These are phyloP conservation scores for Helleia helle DNA, from an alignment of 2,888 invertebrate genomes.

Conservation along the genomic window DNA sequence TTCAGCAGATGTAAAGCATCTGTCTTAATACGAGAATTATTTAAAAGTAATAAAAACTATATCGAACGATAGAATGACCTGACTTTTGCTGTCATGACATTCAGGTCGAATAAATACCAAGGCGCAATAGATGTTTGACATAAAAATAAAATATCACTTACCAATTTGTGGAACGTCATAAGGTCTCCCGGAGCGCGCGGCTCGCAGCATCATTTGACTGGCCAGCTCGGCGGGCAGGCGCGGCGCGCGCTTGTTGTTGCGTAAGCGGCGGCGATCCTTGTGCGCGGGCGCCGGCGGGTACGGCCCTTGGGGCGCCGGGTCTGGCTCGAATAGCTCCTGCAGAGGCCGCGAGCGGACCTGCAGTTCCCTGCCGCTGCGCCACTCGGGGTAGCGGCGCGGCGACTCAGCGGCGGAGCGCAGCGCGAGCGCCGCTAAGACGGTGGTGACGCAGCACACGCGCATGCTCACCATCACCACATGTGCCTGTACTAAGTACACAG, in stretches of 20 bases:
- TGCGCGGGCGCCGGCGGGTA: slow-evolving; percentile 37
- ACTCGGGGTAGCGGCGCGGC: slow-evolving; percentile 49
- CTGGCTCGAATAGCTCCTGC: slow-evolving; percentile 57
- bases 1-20: too few species aligned
- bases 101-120: too few species aligned
- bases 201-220: slow-evolving; percentile 85
- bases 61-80: too few species aligned
- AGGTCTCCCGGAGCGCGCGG: slow-evolving; percentile 82
- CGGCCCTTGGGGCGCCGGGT: slow-evolving; percentile 32
- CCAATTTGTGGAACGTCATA: slow-evolving; percentile 92
- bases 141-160: slow-evolving; percentile 46
- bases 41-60: too few species aligned
- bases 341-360: slow-evolving; percentile 43
- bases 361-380: slow-evolving; percentile 40
- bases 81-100: too few species aligned
- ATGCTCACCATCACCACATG: slow-evolving; percentile 35
- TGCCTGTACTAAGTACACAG: slow-evolving; percentile 57
- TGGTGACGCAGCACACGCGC: slow-evolving; percentile 60
- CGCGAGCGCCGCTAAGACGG: slow-evolving; percentile 57
- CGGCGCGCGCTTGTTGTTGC: slow-evolving; percentile 50
- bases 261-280: slow-evolving; percentile 40
- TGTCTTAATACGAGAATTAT: too few species aligned
- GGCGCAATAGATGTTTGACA: too few species aligned
- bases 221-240: slow-evolving; percentile 75
- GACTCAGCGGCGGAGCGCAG: slow-evolving; percentile 55